Conservation (phyloP, 2,797 vertebrate genomes). For the Coracias cyanogaster region DNA sequence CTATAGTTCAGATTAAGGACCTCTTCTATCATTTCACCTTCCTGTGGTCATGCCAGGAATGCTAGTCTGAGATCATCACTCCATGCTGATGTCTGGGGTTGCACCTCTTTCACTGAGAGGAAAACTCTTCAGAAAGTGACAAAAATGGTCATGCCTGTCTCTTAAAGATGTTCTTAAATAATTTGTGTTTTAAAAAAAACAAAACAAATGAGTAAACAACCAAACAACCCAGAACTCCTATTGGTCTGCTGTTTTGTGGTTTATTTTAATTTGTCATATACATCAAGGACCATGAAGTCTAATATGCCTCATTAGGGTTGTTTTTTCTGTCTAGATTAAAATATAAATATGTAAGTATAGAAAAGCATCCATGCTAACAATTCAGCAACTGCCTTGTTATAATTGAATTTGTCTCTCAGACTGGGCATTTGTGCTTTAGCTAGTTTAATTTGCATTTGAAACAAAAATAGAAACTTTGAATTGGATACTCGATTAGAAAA, state of each 20-base stretch:
- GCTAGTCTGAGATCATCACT: neutral
- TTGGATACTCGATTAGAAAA: conserved; percentile 55
- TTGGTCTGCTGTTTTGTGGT: neutral
- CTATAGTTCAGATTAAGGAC: neutral
- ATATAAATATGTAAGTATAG: neutral
- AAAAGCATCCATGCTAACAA: conserved; percentile 4
- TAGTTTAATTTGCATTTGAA: conserved; percentile 62
- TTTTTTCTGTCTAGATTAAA: neutral
- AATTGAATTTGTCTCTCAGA: conserved; percentile 61
- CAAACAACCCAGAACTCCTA: neutral
- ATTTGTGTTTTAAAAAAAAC: neutral
- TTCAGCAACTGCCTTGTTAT: conserved; percentile 27
- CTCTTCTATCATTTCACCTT: neutral
- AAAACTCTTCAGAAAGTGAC: neutral
- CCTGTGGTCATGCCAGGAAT: neutral
- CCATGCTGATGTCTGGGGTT: neutral
- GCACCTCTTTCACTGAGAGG: neutral
- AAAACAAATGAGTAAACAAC: too few relatives aligned
- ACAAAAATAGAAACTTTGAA: conserved; percentile 41
- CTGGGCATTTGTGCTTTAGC: conserved; percentile 17
- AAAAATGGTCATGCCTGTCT: neutral
- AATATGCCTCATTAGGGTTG: neutral
- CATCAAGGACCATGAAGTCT: neutral
- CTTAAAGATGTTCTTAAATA: neutral
- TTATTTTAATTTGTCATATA: neutral